Base-by-base conservation (phyloP, 2,113 vertebrate species). In the Lophotis ruficrista region DNA sequence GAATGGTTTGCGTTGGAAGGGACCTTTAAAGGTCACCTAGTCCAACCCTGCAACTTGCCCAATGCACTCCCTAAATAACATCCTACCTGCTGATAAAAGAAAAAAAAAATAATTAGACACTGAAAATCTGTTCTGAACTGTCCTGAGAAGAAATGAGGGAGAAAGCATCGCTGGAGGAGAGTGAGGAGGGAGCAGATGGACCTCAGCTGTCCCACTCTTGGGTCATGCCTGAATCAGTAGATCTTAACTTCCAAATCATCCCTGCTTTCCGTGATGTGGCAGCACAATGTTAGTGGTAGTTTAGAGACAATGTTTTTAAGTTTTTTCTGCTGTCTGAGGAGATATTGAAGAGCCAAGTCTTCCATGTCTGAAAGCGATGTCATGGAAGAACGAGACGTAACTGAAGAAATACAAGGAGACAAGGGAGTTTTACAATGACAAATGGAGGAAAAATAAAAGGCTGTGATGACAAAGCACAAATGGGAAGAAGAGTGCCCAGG, bases 21-120 rank as follows among this genome's bases (percentile, higher is more conserved):
- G 17, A 56, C 25, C 24, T 83, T 81, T 65, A 48, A 73, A 81
- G 20, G 5, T 54, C 2, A 0, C 58, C 48, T 61, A 20, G 18
- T 43, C 18, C 48, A 65, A 11, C 2, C 1, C 16, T 5, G 11
- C 14, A 62, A 6, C 1, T 20, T 69, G 48, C 21, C 9, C 1
- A 0, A 18, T 70, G 4, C 14, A 45, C 7, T 77, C 25, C 12
- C 5, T 54, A 38, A 75, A 48, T 33, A 38, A 60, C 8, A 88
- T 20, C 48, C 23, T 65, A 45, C 5, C 9, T 81, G 31, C 27
- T 64, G 4, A 35, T 87, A 4, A 38, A 38, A 24, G 27, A 64
- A 45, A 3, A 2, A 71, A 57, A 69, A 94, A 43, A 43, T 43
- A 43, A 58, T n/a, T 11, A 72, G 41, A 15, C 7, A n/a, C 20